phyloP scores from a whole-genome alignment of 2,888 invertebrate genomes.

The Altica lythri region DNA sequence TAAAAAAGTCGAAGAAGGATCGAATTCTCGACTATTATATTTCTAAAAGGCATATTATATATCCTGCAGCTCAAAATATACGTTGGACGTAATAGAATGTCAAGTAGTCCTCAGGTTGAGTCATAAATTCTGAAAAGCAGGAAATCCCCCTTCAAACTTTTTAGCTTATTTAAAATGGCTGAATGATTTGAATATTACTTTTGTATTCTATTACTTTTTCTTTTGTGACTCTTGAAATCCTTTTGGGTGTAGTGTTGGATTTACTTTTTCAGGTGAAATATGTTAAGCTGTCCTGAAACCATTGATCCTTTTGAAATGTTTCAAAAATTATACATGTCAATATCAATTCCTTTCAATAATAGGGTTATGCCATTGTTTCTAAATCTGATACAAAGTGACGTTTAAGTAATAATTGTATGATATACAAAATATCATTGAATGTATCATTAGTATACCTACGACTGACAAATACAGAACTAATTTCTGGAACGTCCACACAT shows the following conservation, averaged over 20 bases:
- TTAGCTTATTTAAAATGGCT: conserved; percentile 19
- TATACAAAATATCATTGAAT: no score
- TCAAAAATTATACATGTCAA: no score
- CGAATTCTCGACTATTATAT: conserved; percentile 26
- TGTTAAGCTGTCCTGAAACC: no score
- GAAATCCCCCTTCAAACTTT: conserved; percentile 23
- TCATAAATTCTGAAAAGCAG: conserved; percentile 19
- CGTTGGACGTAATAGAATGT: conserved; percentile 24
- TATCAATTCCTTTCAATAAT: no score
- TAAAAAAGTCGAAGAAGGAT: conserved; percentile 15
- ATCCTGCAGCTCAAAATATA: conserved; percentile 22
- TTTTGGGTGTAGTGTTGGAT: conserved; percentile 4
- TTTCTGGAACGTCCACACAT: no score
- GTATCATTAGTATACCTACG: no score
- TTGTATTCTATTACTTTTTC: conserved; percentile 16
- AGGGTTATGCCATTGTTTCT: no score
- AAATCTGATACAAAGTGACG: no score
- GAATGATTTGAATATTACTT: conserved; percentile 20
- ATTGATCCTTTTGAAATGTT: no score
- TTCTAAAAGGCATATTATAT: conserved; percentile 28
- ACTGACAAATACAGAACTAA: no score
- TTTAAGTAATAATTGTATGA: no score
- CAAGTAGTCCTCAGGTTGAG: conserved; percentile 22
- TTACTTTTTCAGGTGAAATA: no score
- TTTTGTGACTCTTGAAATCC: conserved; percentile 7